Base-by-base conservation (phyloP, 2,113 vertebrate genomes). In the Pseudolaguvia tuberculata region DNA sequence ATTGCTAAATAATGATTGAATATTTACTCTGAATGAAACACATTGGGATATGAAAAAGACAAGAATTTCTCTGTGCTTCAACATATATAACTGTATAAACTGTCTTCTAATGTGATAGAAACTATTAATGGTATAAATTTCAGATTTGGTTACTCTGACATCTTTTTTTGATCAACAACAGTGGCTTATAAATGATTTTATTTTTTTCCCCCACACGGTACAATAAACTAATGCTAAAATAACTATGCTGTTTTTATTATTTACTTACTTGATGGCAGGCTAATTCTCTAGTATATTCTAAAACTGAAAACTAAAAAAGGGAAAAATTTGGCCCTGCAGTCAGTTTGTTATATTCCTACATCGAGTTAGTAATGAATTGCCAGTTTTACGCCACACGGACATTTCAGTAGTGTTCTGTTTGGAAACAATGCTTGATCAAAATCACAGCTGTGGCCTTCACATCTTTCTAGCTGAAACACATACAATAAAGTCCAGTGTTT, bases 401-500 rank as follows among this genome's bases (percentile, higher is more conserved):
- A 72, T 69, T 70, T 76, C 58, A 53, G 51, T 61, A 27, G 71
- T 52, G n/a, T 35, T 47, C 56, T 52, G 68, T 72, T 75, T 81
- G 78, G 12, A 50, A 61, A 47, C 78, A 69, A 12, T 48, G 21
- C 15, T 48, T 77, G 51, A 56, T 73, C 56, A 78, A 35, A 25
- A 50, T 65, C 61, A 11, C 75, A 68, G 72, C 25, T 83, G 75
- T 80, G 76, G 81, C 66, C 47, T 53, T 70, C 61, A 66, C 51
- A 42, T 72, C 53, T 70, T 75, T 76, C 81, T 79, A 79, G 81
- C 82, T 76, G 73, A 57, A 80, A 84, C 80, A 81, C 70, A 63
- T 45, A 84, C 82, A 87, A 73, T 76, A 79, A 83, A 81, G 72
- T 58, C 27, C 39, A 79, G 80, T 82, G 61, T 81, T 76, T 50